Conservation (phyloP, 30 jellyfish, hydroid and myxozoan genomes). For the Turritopsis dohrnii region DNA sequence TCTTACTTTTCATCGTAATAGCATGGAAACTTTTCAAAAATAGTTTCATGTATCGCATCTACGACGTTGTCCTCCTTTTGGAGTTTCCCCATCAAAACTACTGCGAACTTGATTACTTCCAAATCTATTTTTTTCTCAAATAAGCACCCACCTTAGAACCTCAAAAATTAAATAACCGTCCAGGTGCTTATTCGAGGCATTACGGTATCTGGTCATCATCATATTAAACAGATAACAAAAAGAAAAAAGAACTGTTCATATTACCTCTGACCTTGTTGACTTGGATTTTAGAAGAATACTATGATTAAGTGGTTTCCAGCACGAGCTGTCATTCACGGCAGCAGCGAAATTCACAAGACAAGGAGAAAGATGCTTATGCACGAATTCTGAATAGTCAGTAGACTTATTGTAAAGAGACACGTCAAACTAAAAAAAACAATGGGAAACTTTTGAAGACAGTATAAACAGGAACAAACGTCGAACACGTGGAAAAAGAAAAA, state of each 20-base stretch:
- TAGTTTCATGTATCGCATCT: no score
- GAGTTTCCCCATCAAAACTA: no score
- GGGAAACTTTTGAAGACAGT: background rate
- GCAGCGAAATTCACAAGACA: constrained; percentile 67
- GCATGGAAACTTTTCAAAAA: no score
- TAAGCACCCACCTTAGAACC: no score
- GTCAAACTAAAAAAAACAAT: constrained; percentile 43
- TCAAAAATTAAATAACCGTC: no score
- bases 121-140: no score
- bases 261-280: constrained; percentile 43
- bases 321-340: constrained; percentile 63
- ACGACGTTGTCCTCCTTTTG: no score
- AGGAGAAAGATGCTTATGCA: constrained; percentile 46
- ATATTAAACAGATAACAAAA: background rate
- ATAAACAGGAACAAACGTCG: background rate
- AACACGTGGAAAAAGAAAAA: background rate
- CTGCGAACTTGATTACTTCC: no score
- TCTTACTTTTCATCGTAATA: no score
- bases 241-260: background rate
- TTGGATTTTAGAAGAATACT: constrained; percentile 61
- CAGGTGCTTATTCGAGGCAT: background rate
- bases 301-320: constrained; percentile 79
- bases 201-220: background rate
- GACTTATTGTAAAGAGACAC: constrained; percentile 28
- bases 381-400: constrained; percentile 28